phyloP scores from a whole-genome alignment of 2,888 invertebrate genomes.

The Platypus cylindrus region DNA sequence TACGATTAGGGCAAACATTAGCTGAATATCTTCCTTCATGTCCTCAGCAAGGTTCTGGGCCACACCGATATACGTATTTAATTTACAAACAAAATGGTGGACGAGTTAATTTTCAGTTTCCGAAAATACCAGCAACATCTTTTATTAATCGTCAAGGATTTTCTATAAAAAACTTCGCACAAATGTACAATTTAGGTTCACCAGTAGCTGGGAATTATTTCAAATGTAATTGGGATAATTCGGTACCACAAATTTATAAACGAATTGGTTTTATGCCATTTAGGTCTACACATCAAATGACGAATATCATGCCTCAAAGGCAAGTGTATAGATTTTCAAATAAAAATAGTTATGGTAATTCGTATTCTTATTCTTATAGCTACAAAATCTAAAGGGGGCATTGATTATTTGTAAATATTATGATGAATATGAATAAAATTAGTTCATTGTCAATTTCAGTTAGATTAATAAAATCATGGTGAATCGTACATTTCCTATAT shows the following conservation, averaged over 20 bases:
- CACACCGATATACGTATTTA: slow-evolving; percentile 59
- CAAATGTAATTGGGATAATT: slow-evolving; percentile 76
- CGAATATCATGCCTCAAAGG: too few relatives aligned
- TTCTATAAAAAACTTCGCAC: slow-evolving; percentile 60
- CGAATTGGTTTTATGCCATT: slow-evolving; percentile 7
- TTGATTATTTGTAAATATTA: too few relatives aligned
- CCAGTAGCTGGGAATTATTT: slow-evolving; percentile 82
- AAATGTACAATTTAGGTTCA: slow-evolving; percentile 64
- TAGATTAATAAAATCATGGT: too few relatives aligned
- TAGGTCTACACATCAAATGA: too few relatives aligned
- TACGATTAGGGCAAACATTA: slow-evolving; percentile 44
- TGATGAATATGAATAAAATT: too few relatives aligned
- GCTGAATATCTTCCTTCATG: slow-evolving; percentile 54
- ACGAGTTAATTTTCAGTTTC: slow-evolving; percentile 21
- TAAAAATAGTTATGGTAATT: slow-evolving; percentile 4
- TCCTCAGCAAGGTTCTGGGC: slow-evolving; percentile 57
- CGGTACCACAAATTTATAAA: slow-evolving; percentile 48
- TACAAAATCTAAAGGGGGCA: slow-evolving; percentile 10
- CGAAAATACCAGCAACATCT: slow-evolving; percentile 23
- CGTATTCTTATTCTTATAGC: slow-evolving; percentile 14
- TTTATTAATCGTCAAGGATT: slow-evolving; percentile 45
- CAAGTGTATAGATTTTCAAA: neutral
- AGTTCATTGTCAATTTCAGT: too few relatives aligned
- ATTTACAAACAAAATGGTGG: slow-evolving; percentile 31
- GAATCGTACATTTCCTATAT: too few relatives aligned